These are phyloP conservation scores for Arremon aurantiirostris DNA, from an alignment of 2,797 vertebrate genomes.

Conservation along the genomic window DNA sequence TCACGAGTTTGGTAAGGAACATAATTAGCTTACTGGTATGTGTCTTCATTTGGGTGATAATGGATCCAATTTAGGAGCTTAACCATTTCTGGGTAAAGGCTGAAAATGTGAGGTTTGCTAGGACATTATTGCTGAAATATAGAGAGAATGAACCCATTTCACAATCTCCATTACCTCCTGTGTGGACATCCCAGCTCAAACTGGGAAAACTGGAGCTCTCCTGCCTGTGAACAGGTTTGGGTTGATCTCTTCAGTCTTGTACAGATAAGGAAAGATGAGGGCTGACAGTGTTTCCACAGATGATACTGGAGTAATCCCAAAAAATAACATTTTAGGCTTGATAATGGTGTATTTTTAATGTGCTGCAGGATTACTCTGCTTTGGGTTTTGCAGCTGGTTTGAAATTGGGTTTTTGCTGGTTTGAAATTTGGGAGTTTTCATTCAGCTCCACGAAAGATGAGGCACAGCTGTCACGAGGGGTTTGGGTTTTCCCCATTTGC, in stretches of 20 bases:
- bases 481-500: background rate
- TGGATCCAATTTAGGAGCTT: constrained; percentile 39
- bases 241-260: background rate
- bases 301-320: background rate
- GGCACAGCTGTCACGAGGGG: rapidly evolving
- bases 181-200: background rate
- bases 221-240: background rate
- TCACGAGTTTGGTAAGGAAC: constrained; percentile 65
- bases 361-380: background rate
- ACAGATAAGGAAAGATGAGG: rapidly evolving
- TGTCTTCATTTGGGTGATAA: constrained; percentile 66
- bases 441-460: background rate
- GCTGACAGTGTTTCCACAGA: background rate
- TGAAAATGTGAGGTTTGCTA: background rate
- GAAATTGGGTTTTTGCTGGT: background rate
- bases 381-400: background rate
- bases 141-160: background rate
- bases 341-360: background rate
- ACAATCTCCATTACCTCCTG: background rate
- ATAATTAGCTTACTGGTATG: constrained; percentile 66
- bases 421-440: rapidly evolving
- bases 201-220: background rate
- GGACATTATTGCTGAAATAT: background rate
- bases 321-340: background rate
- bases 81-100: constrained; percentile 1